A percentile compares a stretch with the other conserved stretches of the same genome.
Conservation (phyloP, 2,888 invertebrate species). For the Pegoplata infirma region DNA sequence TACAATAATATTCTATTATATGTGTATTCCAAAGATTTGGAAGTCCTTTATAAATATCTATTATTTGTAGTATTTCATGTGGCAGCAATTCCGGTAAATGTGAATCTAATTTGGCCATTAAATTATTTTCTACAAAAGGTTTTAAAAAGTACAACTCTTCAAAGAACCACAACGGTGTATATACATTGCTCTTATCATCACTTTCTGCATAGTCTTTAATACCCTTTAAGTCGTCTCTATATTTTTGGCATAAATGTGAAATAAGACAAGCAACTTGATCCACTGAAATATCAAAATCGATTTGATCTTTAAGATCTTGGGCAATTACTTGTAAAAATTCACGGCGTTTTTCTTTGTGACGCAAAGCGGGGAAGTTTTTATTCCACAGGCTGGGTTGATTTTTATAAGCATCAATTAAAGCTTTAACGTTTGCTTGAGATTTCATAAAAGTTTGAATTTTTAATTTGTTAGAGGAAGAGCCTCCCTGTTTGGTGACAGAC, state of each 20-base stretch:
- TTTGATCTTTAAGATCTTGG: slow-evolving; percentile 27
- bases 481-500: too few relatives aligned
- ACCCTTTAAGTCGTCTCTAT: slow-evolving; percentile 45
- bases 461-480: too few relatives aligned
- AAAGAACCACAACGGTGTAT: slow-evolving; percentile 50
- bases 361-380: slow-evolving; percentile 42
- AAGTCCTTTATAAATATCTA: slow-evolving; percentile 44
- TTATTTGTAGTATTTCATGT: slow-evolving; percentile 48
- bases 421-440: slow-evolving; percentile 22
- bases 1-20: slow-evolving; percentile 50
- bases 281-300: slow-evolving; percentile 31
- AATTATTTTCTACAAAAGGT: slow-evolving; percentile 51
- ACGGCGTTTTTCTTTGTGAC: slow-evolving; percentile 39
- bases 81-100: slow-evolving; percentile 40
- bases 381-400: slow-evolving; percentile 51
- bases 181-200: slow-evolving; percentile 17
- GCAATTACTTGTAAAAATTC: slow-evolving; percentile 46
- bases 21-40: slow-evolving; percentile 53
- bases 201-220: slow-evolving; percentile 23
- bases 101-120: slow-evolving; percentile 46
- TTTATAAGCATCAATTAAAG: slow-evolving; percentile 49
- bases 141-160: slow-evolving; percentile 45
- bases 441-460: slow-evolving; percentile 34
- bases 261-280: slow-evolving; percentile 35
- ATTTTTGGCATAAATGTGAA: slow-evolving; percentile 38